Base-by-base conservation (phyloP, 2,113 vertebrate genomes). In the Amphiprion ocellaris region DNA sequence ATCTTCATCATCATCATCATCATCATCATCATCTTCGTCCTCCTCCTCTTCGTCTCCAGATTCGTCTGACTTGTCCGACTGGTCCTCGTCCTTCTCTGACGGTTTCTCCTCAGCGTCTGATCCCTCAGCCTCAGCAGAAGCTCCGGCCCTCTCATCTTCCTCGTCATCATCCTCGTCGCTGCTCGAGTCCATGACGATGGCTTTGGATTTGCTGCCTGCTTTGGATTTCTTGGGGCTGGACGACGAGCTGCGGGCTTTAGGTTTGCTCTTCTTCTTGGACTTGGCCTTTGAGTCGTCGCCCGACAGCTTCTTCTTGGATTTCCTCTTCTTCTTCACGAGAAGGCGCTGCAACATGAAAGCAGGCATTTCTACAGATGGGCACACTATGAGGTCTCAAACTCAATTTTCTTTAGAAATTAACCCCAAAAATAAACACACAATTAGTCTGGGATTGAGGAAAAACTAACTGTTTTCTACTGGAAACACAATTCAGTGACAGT, bases 151-250 rank as follows among this genome's bases (percentile, higher is more conserved):
- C 54, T 91, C 89, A 0, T 92, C 91, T 2, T 93, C 96, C 28
- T 96, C 96, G 10, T 96, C 96, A 0, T 97, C 96, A 9, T 96
- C 97, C 39, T 98, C 97, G 30, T 99, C 97, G 60, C 96, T 99
- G 90, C 97, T 99, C 10, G 97, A 97, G 81, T 99, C 98, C 70
- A 96, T 97, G 76, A 99, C 95, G 59, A 99, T 99, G 71, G 97
- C 97, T 72, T 96, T 97, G 84, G 95, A 97, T 83, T 97, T 98
- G 75, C 95, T 93, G 21, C 90, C 95, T 1, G 87, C 78, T 75
- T 96, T 97, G 73, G 92, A 90, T 74, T 97, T 97, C 53, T 95
- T 95, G 86, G 97, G 97, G 50, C 95, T 95, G 30, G 89, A 89
- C 79, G 87, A 83, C 69, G 93, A 90, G 93, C 95, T 87, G 2